Percentiles rank a stretch among this genome's conserved stretches.
Evolutionary conservation across 2,888 invertebrate genomes (phyloP).

Genomic region (Polydrusus cervinus): DNA sequence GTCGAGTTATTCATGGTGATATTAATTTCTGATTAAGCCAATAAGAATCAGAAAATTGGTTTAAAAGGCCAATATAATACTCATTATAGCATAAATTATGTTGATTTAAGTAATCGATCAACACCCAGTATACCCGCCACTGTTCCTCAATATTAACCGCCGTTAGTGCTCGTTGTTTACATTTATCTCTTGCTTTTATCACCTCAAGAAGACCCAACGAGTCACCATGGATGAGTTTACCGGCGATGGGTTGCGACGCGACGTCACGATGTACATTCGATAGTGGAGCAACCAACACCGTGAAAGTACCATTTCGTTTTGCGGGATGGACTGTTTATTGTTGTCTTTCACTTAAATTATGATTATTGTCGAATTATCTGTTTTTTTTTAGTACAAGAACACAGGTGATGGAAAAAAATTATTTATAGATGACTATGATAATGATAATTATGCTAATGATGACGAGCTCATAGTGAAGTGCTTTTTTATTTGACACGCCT

Average conservation of each 20-base stretch:
- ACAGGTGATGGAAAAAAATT: too few relatives aligned
- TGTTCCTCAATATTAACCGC: slow-evolving; percentile 22
- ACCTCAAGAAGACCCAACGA: slow-evolving; percentile 24
- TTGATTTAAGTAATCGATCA: too few relatives aligned
- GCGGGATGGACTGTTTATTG: slow-evolving; percentile 8
- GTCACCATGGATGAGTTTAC: slow-evolving; percentile 25
- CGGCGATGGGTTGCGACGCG: slow-evolving; percentile 32
- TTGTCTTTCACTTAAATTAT: slow-evolving; percentile 26
- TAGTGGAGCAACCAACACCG: slow-evolving; percentile 32
- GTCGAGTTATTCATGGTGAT: too few relatives aligned
- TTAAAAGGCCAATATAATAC: too few relatives aligned
- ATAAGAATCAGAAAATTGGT: too few relatives aligned
- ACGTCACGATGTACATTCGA: slow-evolving; percentile 27
- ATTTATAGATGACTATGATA: too few relatives aligned
- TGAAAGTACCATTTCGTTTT: slow-evolving; percentile 38
- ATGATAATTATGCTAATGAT: too few relatives aligned
- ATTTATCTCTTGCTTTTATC: slow-evolving; percentile 41
- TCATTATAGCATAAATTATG: too few relatives aligned
- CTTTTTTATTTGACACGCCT: too few relatives aligned
- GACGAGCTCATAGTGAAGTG: too few relatives aligned
- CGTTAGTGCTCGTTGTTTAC: slow-evolving; percentile 35
- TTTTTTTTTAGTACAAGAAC: too few relatives aligned
- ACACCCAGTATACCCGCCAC: background rate
- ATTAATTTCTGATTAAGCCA: too few relatives aligned
- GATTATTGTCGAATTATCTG: background rate